Percentiles rank a stretch among this genome's conserved stretches.
Evolutionary conservation across 2,797 vertebrate genomes (phyloP).

Genomic region (Pseudocheirus occidentalis): DNA sequence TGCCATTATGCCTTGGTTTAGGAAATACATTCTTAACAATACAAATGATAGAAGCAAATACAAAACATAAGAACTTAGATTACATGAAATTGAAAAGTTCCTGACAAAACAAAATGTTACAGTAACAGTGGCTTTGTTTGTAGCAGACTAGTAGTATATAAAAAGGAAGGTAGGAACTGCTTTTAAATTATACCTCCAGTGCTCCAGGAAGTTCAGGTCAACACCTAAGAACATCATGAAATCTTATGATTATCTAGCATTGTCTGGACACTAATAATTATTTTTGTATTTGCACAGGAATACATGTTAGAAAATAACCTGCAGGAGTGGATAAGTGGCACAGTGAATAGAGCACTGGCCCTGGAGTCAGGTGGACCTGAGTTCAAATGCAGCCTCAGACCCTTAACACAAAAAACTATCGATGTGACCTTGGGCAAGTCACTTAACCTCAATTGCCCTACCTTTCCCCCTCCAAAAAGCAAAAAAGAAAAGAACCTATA

Average conservation of each 20-base stretch:
- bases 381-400: no score
- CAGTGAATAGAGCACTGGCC: no score
- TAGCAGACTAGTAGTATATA: background rate
- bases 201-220: background rate
- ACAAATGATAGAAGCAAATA: background rate
- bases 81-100: background rate
- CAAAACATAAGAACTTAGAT: background rate
- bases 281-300: background rate
- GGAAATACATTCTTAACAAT: background rate
- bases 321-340: no score
- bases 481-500: background rate
- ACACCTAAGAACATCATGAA: background rate
- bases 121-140: no score
- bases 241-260: background rate
- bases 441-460: no score
- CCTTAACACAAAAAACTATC: no score
- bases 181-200: background rate
- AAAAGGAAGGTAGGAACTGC: background rate
- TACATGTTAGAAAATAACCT: background rate
- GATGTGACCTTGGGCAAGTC: no score
- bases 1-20: background rate
- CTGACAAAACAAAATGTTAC: background rate
- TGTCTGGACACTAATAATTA: background rate
- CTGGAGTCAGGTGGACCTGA: no score
- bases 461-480: no score